These are phyloP conservation scores for Actinemys pallida DNA, from an alignment of 2,113 vertebrate species.

Conservation along the genomic window DNA sequence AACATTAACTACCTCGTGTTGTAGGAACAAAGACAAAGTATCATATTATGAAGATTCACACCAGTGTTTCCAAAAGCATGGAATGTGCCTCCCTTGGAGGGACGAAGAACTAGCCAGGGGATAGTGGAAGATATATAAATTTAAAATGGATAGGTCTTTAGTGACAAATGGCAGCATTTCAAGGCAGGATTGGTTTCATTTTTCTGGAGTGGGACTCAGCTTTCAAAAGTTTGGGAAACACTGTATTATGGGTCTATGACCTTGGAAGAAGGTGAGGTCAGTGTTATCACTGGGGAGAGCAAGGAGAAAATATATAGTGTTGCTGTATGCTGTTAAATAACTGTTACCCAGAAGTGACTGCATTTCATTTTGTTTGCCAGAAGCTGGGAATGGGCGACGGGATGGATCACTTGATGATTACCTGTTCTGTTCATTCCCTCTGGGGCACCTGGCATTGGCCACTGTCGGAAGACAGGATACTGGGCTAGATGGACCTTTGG, in stretches of 20 bases:
- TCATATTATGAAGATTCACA: rapidly evolving
- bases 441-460: too few relatives aligned
- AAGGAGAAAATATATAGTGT: background rate
- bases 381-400: too few relatives aligned
- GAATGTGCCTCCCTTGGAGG: background rate
- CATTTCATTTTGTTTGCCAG: background rate
- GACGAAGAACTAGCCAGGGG: rapidly evolving
- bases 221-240: background rate
- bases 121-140: background rate
- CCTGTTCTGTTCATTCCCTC: too few relatives aligned
- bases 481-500: too few relatives aligned
- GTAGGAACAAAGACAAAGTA: background rate
- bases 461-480: too few relatives aligned
- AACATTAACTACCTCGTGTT: background rate
- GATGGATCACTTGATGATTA: too few relatives aligned
- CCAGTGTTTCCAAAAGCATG: rapidly evolving
- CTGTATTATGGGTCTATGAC: background rate
- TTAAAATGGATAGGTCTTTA: background rate
- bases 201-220: background rate
- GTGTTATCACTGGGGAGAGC: background rate
- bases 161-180: background rate
- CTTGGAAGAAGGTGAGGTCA: background rate
- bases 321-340: background rate
- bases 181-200: background rate
- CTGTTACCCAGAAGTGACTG: background rate